Conservation (phyloP, 2,888 invertebrate genomes). For the Noctua pronuba region DNA sequence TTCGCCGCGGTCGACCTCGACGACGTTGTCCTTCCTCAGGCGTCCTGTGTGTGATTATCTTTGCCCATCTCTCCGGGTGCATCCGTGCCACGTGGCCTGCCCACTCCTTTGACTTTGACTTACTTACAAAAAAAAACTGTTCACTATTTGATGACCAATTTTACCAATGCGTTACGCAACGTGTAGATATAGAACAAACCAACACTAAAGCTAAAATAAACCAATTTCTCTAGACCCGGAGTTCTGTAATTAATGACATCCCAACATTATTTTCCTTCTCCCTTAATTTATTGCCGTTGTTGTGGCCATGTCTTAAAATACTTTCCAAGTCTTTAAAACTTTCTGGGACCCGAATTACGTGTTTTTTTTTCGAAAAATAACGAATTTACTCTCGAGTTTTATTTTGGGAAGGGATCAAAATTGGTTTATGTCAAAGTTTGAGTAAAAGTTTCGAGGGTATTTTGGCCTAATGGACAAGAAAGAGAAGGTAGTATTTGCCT, state of each 20-base stretch:
- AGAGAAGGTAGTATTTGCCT: conserved; percentile 5
- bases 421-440: conserved; percentile 55
- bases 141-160: too few relatives aligned
- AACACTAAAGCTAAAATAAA: not conserved
- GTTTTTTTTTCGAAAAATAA: conserved; percentile 43
- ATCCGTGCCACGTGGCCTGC: too few relatives aligned
- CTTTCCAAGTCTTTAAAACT: conserved; percentile 54
- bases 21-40: too few relatives aligned
- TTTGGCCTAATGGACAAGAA: conserved; percentile 47
- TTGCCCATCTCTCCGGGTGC: too few relatives aligned
- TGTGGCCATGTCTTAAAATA: conserved; percentile 56
- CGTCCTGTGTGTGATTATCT: too few relatives aligned
- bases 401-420: conserved; percentile 47
- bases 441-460: conserved; percentile 46
- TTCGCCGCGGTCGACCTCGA: too few relatives aligned
- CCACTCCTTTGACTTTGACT: too few relatives aligned
- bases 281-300: conserved; percentile 60
- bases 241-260: conserved; percentile 56
- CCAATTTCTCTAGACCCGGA: conserved; percentile 9
- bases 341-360: conserved; percentile 48
- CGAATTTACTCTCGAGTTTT: conserved; percentile 47
- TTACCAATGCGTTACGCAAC: too few relatives aligned
- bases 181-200: not conserved
- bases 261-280: conserved; percentile 38
- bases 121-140: not conserved